Percentiles rank a stretch among this genome's conserved stretches.
phyloP scores from a whole-genome alignment of 2,797 vertebrate species.

The Enteromius thamalakanensis region DNA sequence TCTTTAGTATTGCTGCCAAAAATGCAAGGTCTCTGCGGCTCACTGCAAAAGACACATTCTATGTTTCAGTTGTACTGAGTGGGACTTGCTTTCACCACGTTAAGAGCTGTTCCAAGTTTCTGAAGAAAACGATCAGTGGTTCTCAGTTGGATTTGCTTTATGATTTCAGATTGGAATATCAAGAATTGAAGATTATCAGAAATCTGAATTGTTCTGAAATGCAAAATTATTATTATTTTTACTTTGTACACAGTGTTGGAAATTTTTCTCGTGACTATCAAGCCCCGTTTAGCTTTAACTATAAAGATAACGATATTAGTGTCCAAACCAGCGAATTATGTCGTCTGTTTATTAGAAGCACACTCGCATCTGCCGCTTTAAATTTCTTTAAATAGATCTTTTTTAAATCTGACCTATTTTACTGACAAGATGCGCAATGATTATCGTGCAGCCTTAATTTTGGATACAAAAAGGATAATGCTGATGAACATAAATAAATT shows the following conservation, averaged over 20 bases:
- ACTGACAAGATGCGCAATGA: too few species aligned
- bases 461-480: too few species aligned
- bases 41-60: neutral
- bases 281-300: too few species aligned
- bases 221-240: neutral
- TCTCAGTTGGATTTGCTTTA: neutral
- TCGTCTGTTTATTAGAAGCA: too few species aligned
- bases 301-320: too few species aligned
- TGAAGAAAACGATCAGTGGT: neutral
- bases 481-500: too few species aligned
- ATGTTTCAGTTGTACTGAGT: neutral
- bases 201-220: neutral
- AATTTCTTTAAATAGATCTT: too few species aligned
- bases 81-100: neutral
- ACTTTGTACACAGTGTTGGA: neutral
- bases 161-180: neutral
- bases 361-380: too few species aligned
- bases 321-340: too few species aligned
- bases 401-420: too few species aligned
- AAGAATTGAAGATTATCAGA: neutral
- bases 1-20: slow-evolving; percentile 18
- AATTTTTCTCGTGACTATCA: neutral
- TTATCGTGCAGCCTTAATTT: too few species aligned
- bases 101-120: neutral
- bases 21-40: slow-evolving; percentile 18